Evolutionary conservation across 2,888 invertebrate genomes (phyloP).

Genomic region (Argynnis bischoffii): DNA sequence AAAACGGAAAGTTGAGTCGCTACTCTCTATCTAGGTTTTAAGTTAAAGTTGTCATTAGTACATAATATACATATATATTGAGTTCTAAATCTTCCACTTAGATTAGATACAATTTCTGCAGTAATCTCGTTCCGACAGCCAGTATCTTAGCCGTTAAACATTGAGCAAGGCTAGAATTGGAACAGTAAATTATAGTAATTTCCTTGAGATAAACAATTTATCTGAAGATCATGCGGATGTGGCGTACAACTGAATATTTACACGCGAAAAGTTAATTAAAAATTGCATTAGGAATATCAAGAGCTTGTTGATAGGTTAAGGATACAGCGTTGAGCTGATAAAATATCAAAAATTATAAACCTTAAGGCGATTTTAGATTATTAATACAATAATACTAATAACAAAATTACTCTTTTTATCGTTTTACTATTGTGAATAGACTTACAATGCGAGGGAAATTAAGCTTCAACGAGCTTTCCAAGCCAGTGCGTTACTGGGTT

Average conservation of each 20-base stretch:
- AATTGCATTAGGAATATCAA: too few species aligned
- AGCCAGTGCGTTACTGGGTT: too few species aligned
- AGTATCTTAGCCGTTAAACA: constrained; percentile 22
- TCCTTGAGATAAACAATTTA: constrained; percentile 33
- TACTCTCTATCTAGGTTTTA: neutral
- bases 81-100: neutral
- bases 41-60: neutral
- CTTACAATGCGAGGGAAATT: too few species aligned
- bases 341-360: too few species aligned
- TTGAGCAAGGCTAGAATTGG: constrained; percentile 39
- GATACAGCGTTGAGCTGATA: too few species aligned
- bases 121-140: neutral
- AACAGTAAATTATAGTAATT: constrained; percentile 39
- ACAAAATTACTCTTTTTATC: too few species aligned
- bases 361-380: too few species aligned
- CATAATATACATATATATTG: too few species aligned
- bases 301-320: too few species aligned
- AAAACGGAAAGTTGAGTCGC: neutral
- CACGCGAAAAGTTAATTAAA: neutral
- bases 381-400: too few species aligned
- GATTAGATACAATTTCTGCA: neutral
- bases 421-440: too few species aligned
- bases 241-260: constrained; percentile 14
- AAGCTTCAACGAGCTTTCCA: too few species aligned
- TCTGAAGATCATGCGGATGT: constrained; percentile 33